phyloP scores from a whole-genome alignment of 2,888 invertebrate species.

The Acanthoscelides obtectus region DNA sequence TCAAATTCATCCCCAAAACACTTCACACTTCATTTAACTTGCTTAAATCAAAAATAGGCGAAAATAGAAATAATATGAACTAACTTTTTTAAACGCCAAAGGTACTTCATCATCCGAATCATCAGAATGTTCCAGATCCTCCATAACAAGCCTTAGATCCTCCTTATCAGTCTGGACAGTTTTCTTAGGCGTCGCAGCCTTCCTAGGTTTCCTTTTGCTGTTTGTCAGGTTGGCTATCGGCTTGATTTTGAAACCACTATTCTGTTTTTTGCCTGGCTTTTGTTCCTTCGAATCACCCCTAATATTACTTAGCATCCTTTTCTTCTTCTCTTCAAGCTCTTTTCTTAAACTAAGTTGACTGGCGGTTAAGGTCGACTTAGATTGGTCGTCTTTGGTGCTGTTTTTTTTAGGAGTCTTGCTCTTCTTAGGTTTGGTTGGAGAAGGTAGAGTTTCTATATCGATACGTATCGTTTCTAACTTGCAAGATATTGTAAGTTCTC shows the following conservation, averaged over 20 bases:
- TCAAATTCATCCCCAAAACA: no score
- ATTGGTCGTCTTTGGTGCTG: background rate
- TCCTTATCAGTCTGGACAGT: conserved; percentile 2
- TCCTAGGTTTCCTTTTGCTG: conserved; percentile 12
- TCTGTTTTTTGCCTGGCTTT: background rate
- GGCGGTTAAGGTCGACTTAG: conserved; percentile 1
- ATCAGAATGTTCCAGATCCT: conserved; percentile 10
- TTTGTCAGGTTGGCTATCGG: conserved; percentile 14
- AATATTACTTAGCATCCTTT: conserved; percentile 31
- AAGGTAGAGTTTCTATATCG: background rate
- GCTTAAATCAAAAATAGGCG: no score
- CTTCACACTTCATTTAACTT: background rate
- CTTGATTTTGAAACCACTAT: conserved; percentile 18
- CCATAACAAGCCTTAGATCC: conserved; percentile 2
- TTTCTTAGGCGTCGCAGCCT: conserved; percentile 15
- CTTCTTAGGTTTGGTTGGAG: background rate
- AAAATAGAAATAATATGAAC: no score
- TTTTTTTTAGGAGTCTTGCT: background rate
- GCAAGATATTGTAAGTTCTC: no score
- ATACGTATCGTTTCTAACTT: no score
- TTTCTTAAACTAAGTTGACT: conserved; percentile 4
- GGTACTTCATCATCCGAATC: conserved; percentile 7
- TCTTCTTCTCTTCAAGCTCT: conserved; percentile 35
- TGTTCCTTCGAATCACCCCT: conserved; percentile 14
- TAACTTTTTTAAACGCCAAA: background rate